These are phyloP conservation scores for Atopsyche davidsoni DNA, from an alignment of 1,140 invertebrate species.

Conservation along the genomic window DNA sequence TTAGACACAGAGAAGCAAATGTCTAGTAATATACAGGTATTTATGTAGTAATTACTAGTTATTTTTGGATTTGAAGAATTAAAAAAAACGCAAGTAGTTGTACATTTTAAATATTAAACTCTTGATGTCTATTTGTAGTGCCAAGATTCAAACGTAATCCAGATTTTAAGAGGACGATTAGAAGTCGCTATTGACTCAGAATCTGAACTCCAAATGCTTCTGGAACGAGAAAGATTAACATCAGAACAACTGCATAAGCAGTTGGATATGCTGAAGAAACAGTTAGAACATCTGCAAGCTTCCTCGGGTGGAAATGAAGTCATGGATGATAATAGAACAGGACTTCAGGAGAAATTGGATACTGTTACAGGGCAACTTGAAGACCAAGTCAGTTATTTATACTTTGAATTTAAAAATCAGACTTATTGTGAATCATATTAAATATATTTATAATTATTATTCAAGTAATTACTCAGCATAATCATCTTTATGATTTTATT, in stretches of 20 bases:
- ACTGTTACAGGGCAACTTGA: constrained; percentile 15
- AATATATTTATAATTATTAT: too few species aligned
- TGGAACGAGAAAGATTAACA: constrained; percentile 49
- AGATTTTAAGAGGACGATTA: constrained; percentile 54
- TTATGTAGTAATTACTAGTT: constrained; percentile 6
- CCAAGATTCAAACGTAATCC: constrained; percentile 56
- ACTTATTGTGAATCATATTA: too few species aligned
- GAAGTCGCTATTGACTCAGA: constrained; percentile 57
- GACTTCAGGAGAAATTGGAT: constrained; percentile 15
- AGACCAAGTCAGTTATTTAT: constrained; percentile 20
- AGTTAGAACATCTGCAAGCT: constrained; percentile 11
- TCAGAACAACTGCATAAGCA: constrained; percentile 48
- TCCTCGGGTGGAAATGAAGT: constrained; percentile 1
- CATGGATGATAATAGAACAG: background rate
- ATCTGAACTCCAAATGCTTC: constrained; percentile 52
- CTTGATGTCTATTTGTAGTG: constrained; percentile 41
- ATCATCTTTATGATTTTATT: background rate
- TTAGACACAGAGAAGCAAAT: constrained; percentile 41
- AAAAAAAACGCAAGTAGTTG: background rate
- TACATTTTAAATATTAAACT: too few species aligned
- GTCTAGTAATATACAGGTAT: constrained; percentile 37
- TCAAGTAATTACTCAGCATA: too few species aligned
- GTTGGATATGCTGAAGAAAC: constrained; percentile 24
- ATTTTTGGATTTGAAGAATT: background rate
- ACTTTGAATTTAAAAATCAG: too few species aligned